Evolutionary conservation across 1,140 invertebrate species (phyloP), one percentile per base, ranked within the genome.

Genomic region (Pachyrhynchus sulphureomaculatus): DNA sequence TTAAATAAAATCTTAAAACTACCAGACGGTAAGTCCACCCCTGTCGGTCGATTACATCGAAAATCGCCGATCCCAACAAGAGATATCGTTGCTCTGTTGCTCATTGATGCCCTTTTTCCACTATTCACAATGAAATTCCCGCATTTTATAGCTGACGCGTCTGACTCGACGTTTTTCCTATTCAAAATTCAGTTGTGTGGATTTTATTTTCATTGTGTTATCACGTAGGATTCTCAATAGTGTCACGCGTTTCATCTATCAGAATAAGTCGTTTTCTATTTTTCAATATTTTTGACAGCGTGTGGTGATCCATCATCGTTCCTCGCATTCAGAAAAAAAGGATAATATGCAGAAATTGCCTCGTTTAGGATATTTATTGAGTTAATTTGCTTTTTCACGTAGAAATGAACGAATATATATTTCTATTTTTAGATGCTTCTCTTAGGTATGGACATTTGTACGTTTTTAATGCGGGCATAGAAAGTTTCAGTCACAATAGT

Each of bases 151-250:
- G 54, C 17, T 9, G 42, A 47, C 54, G 44, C 41, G 26, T 10
- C 54, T 56, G 56, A 58, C 56, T 58, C 56, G 56, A 39, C 56
- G 45, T 13, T 58, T 47, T 58, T 45, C 56, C 44, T 51, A 58
- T 58, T 58, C 29, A 58, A 58, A 49, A 58, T 37, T 49, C 56
- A 18, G 42, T 49, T 49, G 41, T 56, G 39, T 37, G 45, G 47
- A 49, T 48, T 58, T 51, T 51, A 51, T 58, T 58, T 58, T 41
- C 56, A 58, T 58, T 58, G 56, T 56, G 23, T 48, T 32, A 58
- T 58, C 56, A 49, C 56, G 56, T 58, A 15, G 39, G 21, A 58
- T 51, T 26, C 24, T 58, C 32, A 49, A 58, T 58, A 58, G 44
- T 58, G 56, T 58, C 36, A 39, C 56, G 56, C 44, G 56, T 58